Base-by-base conservation (phyloP, 2,797 vertebrate species). In the Clarias laeviceps region DNA sequence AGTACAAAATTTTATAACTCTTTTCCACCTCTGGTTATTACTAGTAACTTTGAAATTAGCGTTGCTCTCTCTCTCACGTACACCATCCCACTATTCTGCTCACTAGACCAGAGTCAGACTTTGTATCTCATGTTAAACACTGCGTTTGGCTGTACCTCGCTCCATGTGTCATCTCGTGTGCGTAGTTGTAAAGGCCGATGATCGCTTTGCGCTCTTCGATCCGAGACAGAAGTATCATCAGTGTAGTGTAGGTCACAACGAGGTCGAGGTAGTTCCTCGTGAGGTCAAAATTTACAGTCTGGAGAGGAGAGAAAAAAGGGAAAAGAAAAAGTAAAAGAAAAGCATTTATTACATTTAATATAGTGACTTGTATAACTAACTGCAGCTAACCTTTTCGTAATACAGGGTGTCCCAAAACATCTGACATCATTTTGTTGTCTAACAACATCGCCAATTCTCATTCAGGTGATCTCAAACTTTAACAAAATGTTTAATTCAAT, bases 211-310 rank as follows among this genome's bases (percentile, higher is more conserved):
- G 96, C 94, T 99, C 98, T 91, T 99, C 98, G 84, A 99, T 99
- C 88, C 98, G 97, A 62, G 98, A 99, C 87, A 99, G 96, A 66
- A 99, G 90, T 70, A 97, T 97, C 98, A 99, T 99, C 90, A 99
- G 94, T n/a, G 97, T 99, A 76, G 97, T 98, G 94, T 99, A 99
- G 0, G 97, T 99, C 93, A 99, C 97, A 86, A 98, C 98, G 91
- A 99, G 94, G 92, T 99, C 98, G 91, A 99, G 95, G 94, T 99
- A 99, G 95, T 99, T 99, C 94, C 93, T 98, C 80, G 98, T 99
- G 92, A 99, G 97, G 95, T 99, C 98, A 91, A 99, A 99, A 92
- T 99, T 99, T 93, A 99, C 97, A 92, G 98, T 99, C 98, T 97
- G 88, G 87, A 40, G 37, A 40, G 6, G 37, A 40, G 37, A 89